These are phyloP conservation scores for Stegostoma tigrinum DNA, from an alignment of 2,113 vertebrate genomes.

Conservation along the genomic window DNA sequence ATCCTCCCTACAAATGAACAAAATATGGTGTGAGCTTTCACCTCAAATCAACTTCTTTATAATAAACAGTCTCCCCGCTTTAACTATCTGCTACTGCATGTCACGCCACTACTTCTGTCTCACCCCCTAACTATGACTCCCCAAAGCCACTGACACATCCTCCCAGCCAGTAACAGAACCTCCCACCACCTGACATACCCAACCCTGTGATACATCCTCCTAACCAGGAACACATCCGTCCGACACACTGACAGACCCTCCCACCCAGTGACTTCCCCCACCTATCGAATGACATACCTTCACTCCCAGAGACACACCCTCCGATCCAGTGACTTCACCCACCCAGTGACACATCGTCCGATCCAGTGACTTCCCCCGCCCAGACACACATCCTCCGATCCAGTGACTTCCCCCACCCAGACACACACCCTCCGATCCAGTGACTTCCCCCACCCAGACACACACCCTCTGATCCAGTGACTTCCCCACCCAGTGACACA, in stretches of 20 bases:
- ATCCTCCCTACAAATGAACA: slow-evolving; percentile 68
- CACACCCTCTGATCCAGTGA: not conserved
- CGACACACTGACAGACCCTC: not conserved
- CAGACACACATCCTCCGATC: not conserved
- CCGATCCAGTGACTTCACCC: not conserved
- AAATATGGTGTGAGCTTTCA: not conserved
- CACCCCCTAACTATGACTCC: not conserved
- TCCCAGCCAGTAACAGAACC: no score
- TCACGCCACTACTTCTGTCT: not conserved
- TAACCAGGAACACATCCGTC: not conserved
- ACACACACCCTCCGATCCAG: not conserved
- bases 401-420: not conserved
- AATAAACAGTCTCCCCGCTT: not conserved
- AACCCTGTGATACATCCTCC: not conserved
- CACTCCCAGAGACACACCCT: not conserved
- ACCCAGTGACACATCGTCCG: not conserved
- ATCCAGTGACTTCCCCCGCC: not conserved
- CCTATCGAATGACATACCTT: no score
- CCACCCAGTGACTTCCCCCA: not conserved
- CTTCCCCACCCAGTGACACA: not conserved
- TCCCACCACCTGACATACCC: no score
- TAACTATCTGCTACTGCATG: no score
- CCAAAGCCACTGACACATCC: not conserved
- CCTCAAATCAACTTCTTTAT: not conserved
- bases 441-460: not conserved